Conservation (phyloP, 2,113 vertebrate genomes). For the Theristicus caerulescens region DNA sequence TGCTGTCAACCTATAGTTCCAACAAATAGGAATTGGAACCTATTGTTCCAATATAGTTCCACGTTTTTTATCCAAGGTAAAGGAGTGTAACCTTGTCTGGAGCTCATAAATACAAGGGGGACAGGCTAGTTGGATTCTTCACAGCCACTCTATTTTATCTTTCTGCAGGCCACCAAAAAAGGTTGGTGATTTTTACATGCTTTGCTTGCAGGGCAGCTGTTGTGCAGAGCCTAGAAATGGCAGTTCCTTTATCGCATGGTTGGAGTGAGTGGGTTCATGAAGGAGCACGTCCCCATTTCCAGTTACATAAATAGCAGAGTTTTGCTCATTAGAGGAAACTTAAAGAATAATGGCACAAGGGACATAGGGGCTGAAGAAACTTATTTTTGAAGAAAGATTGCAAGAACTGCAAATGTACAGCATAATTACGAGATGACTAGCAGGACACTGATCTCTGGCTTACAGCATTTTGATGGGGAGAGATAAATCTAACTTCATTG, state of each 20-base stretch:
- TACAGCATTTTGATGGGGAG: not conserved
- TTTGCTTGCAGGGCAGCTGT: not conserved
- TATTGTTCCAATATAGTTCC: not conserved
- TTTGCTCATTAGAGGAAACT: not conserved
- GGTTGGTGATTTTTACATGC: not conserved
- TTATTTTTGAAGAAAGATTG: not conserved
- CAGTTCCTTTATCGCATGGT: not conserved
- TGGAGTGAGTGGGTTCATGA: not conserved
- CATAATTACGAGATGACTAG: rapidly evolving
- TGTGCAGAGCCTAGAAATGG: not conserved
- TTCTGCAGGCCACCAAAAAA: not conserved
- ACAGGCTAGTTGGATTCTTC: not conserved
- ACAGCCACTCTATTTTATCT: not conserved
- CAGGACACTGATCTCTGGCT: not conserved
- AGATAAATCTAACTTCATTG: not conserved
- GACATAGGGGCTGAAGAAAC: not conserved
- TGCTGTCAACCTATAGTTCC: not conserved
- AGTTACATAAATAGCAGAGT: not conserved
- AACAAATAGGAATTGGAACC: not conserved
- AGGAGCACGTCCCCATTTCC: not conserved
- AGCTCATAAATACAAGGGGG: not conserved
- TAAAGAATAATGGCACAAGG: not conserved
- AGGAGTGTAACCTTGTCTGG: not conserved
- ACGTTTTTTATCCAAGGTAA: not conserved
- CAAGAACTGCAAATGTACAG: not conserved